Evolutionary conservation across 92 coral and sea anemone genomes (phyloP).

Genomic region (Meandrina meandrites): DNA sequence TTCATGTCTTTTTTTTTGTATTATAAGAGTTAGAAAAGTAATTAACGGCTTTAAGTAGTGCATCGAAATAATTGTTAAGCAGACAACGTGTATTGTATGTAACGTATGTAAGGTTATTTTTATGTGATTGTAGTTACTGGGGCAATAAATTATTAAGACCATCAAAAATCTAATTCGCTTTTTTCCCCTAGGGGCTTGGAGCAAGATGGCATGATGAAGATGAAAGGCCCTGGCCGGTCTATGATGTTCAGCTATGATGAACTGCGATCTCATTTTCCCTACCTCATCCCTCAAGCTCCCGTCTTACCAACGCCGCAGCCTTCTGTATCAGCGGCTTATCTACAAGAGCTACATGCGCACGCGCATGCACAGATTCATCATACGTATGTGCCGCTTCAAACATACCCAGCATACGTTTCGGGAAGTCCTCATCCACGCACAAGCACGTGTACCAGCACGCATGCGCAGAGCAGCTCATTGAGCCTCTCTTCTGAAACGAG

Average conservation of each 20-base stretch:
- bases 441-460: constrained; percentile 41
- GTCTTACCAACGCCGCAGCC: constrained; percentile 59
- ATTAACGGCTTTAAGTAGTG: too few species aligned
- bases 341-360: constrained; percentile 65
- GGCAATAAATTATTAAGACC: not conserved
- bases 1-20: too few species aligned
- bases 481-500: constrained; percentile 77
- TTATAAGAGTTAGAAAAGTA: too few species aligned
- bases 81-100: too few species aligned
- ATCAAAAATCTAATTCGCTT: not conserved
- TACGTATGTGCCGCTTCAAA: constrained; percentile 47
- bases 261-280: constrained; percentile 82
- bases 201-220: constrained; percentile 85
- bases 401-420: constrained; percentile 89
- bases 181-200: constrained; percentile 66
- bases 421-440: constrained; percentile 52
- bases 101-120: too few species aligned
- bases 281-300: constrained; percentile 79
- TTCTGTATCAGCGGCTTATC: constrained; percentile 67
- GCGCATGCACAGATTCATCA: constrained; percentile 41
- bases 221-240: constrained; percentile 80
- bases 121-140: too few species aligned
- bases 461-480: constrained; percentile 46
- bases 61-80: too few species aligned
- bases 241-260: constrained; percentile 88